A percentile compares a stretch with the other conserved stretches of the same genome.
Conservation (phyloP, 2,113 vertebrate species). For the Cairina moschata region DNA sequence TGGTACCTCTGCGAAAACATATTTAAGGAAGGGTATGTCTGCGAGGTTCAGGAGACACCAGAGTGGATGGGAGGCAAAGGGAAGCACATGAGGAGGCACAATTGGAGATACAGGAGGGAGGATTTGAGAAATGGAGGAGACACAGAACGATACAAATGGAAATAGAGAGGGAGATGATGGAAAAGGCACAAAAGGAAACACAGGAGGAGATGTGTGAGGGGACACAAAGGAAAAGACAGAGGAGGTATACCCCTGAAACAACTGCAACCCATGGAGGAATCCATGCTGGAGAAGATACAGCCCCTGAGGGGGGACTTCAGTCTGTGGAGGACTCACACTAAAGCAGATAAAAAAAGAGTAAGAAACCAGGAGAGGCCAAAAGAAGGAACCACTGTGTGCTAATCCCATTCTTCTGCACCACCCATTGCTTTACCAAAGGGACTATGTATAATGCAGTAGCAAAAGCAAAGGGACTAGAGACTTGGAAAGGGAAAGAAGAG, state of each 20-base stretch:
- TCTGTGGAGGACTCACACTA: neutral
- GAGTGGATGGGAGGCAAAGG: neutral
- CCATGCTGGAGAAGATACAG: neutral
- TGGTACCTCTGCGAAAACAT: neutral
- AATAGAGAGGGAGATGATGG: fast-evolving
- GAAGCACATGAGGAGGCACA: neutral
- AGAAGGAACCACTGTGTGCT: neutral
- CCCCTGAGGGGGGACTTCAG: neutral
- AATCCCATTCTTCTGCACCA: neutral
- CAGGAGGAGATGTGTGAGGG: neutral
- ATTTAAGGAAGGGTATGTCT: neutral
- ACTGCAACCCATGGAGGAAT: too few species aligned
- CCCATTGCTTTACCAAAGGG: neutral
- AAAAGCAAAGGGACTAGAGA: neutral
- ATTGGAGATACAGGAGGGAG: neutral
- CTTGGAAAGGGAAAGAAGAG: neutral
- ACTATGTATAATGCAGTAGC: neutral
- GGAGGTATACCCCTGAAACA: too few species aligned
- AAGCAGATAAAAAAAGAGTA: neutral
- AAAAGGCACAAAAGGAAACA: neutral
- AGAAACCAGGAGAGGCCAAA: neutral
- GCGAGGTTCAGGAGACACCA: neutral
- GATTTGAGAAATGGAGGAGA: neutral
- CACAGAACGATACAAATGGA: neutral
- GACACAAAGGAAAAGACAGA: too few species aligned